Evolutionary conservation across 2,797 vertebrate genomes (phyloP), one percentile per base, ranked within the genome.

Genomic region (Mastacembelus armatus): DNA sequence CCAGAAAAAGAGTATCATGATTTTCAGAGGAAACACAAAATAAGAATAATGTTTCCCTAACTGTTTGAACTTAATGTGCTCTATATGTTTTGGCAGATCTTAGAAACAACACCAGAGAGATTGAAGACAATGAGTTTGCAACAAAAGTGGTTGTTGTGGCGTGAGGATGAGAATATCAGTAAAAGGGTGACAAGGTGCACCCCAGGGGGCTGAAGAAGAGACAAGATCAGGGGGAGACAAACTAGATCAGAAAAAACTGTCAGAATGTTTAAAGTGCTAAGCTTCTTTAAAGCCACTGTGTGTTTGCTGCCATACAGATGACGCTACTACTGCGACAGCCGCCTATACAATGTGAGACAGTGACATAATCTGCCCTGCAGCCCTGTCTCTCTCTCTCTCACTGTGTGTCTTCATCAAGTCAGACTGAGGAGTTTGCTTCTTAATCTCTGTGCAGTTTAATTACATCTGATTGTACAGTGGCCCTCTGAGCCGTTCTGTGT

Each of bases 351-450:
- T 64, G 61, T 52, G 44, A 62, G 26, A 49, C 30, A 21, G 47
- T 79, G 84, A 83, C 51, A 66, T 84, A 76, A 74, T 64, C 48
- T 42, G 51, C 72, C 80, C 64, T 21, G 27, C 8, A 29, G 71
- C n/a, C 2, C 26, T 32, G 8, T 40, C n/a, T 55, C 27, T 51
- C 55, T 39, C 45, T 49, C 48, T 44, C 55, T 40, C 32, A 54
- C 47, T 10, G 27, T 44, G 32, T 27, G 19, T 4, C 10, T 50
- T 80, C 59, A 74, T 84, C 60, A 76, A 61, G 65, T 77, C 77
- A n/a, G 16, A 7, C 6, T n/a, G 36, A n/a, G 36, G 15, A n/a
- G 18, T n/a, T 3, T 39, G 5, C 16, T n/a, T 36, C 6, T 38
- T 39, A 18, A 39, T 39, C 36, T 8, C 4, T 15, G 35, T 35